These are phyloP conservation scores for Lepus oiostolus DNA, from an alignment of 2,797 vertebrate species.

Conservation along the genomic window DNA sequence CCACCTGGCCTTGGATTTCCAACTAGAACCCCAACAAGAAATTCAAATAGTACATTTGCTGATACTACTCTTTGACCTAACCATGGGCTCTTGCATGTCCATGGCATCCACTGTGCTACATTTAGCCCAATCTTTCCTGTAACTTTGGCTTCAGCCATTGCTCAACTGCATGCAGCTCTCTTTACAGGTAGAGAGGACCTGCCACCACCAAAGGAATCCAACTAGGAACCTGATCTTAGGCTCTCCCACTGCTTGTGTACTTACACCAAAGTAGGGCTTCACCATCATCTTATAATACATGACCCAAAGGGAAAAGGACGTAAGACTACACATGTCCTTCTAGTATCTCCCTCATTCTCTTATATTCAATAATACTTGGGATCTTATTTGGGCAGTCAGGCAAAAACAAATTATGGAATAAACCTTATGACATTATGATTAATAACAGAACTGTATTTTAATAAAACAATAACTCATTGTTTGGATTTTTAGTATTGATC, in stretches of 20 bases:
- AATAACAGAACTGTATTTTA: neutral
- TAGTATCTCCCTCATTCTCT: neutral
- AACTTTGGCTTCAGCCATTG: neutral
- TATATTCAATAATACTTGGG: neutral
- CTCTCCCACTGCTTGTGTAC: neutral
- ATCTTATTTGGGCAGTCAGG: neutral
- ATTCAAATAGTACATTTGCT: neutral
- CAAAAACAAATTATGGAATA: neutral
- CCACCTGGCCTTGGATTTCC: neutral
- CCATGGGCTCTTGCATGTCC: neutral
- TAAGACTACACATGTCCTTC: neutral
- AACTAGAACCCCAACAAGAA: neutral
- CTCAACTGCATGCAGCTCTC: neutral
- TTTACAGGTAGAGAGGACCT: neutral
- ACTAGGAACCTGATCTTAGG: neutral
- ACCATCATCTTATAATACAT: neutral
- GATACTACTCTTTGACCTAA: neutral
- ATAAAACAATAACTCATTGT: neutral
- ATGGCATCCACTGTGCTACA: neutral
- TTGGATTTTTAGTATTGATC: neutral
- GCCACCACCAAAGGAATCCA: neutral
- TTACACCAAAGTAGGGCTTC: neutral
- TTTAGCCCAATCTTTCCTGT: neutral
- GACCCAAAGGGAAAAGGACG: neutral
- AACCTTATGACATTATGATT: neutral